phyloP scores from a whole-genome alignment of 2,797 vertebrate genomes.

The Limnodromus scolopaceus region DNA sequence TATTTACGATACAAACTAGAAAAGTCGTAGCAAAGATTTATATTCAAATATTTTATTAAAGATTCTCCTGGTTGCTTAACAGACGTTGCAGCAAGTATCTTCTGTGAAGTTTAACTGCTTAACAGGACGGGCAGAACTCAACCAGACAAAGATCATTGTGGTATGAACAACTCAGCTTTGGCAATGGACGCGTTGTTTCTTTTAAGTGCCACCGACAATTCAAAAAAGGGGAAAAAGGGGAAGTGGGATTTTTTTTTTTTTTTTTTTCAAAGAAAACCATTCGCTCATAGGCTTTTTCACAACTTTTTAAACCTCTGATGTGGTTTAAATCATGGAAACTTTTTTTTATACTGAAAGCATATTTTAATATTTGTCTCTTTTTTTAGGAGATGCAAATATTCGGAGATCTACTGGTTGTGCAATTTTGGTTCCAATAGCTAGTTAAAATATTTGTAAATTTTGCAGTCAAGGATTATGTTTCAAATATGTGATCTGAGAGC shows the following conservation, averaged over 20 bases:
- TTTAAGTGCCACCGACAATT: neutral
- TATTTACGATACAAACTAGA: conserved; percentile 37
- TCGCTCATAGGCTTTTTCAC: neutral
- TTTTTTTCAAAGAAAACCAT: neutral
- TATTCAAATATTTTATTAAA: conserved; percentile 80
- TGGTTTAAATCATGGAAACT: conserved; percentile 23
- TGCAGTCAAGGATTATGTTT: conserved; percentile 9
- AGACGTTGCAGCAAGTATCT: conserved; percentile 77
- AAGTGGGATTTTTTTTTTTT: neutral
- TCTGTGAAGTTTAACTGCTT: conserved; percentile 82
- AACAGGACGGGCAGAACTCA: conserved; percentile 54
- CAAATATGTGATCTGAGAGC: conserved; percentile 18
- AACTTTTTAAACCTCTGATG: conserved; percentile 4
- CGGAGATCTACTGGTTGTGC: conserved; percentile 14
- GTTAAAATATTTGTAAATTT: conserved; percentile 27
- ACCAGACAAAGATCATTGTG: neutral
- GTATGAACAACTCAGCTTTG: neutral
- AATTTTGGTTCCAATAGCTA: conserved; percentile 31
- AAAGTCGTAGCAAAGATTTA: conserved; percentile 66
- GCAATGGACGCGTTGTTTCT: neutral
- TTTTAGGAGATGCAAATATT: conserved; percentile 54
- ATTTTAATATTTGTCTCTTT: conserved; percentile 58
- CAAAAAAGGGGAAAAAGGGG: neutral
- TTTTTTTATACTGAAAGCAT: neutral
- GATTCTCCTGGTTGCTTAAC: conserved; percentile 72